Evolutionary conservation across 2,888 invertebrate genomes (phyloP), one percentile per base, ranked within the genome.

Genomic region (Stenchaetothrips biformis): DNA sequence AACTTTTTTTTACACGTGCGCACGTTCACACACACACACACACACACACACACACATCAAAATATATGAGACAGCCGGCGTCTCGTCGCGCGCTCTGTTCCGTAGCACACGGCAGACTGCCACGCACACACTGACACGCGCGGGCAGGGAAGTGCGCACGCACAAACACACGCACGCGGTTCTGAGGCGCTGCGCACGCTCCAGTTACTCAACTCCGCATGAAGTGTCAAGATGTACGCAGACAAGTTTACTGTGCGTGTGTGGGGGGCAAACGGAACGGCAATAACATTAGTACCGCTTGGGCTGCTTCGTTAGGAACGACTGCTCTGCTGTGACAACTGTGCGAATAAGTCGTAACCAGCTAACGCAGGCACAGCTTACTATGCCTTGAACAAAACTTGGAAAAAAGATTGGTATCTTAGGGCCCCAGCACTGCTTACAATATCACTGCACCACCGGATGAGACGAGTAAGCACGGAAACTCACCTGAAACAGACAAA

Each of bases 221-320:
- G 67, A 74, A 74, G 67, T 74, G 67, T 74, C 67, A 74, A 74
- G 67, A 74, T 74, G 67, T 74, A 74, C 67, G 67, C 67, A 74
- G 67, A 74, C 67, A 74, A 74, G 67, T 74, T 74, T 74, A 74
- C 67, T 74, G 67, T 74, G 25, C 16, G 53, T 53, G 53, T 53
- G 53, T 53, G 67, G 67, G 67, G 67, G 25, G 25, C 11, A 59
- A 59, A 74, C 67, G 25, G 21, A 21, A 74, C 25, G 67, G 67
- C 67, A 74, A 74, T 74, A 74, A 74, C 67, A 74, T 74, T 74
- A 74, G 67, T 25, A 25, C 21, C 67, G 67, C 67, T 74, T 74
- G 37, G 53, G 53, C 53, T 53, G 53, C 37, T 37, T 37, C 37
- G 37, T 37, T 37, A 37, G 37, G 37, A 37, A 1, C 37, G 37